Evolutionary conservation across 2,113 vertebrate genomes (phyloP).

Genomic region (Paratilapia polleni): DNA sequence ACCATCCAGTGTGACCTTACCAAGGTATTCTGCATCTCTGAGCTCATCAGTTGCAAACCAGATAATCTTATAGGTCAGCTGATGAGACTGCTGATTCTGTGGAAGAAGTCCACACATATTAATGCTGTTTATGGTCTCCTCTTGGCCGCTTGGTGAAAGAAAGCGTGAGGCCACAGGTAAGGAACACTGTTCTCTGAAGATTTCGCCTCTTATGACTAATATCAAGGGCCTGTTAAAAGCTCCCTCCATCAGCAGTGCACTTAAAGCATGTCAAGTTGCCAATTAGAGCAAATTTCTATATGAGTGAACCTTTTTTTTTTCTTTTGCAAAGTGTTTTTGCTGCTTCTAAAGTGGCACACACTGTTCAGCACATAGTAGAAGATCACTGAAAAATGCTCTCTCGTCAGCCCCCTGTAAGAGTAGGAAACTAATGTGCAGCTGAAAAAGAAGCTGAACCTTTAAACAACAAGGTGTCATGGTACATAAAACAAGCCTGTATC

Average conservation of each 20-base stretch:
- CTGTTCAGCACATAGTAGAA: not conserved
- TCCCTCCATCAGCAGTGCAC: not conserved
- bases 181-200: not conserved
- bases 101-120: too few relatives aligned
- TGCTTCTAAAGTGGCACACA: not conserved
- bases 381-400: not conserved
- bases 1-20: slow-evolving; percentile 22
- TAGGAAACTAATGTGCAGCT: too few relatives aligned
- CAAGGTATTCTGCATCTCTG: slow-evolving; percentile 6
- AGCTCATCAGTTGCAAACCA: slow-evolving; percentile 26
- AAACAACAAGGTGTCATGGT: too few relatives aligned
- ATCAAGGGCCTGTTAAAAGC: not conserved
- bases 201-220: not conserved
- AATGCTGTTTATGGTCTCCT: not conserved
- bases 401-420: not conserved
- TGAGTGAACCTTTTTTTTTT: not conserved
- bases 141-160: not conserved
- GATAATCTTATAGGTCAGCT: slow-evolving; percentile 32
- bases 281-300: not conserved
- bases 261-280: not conserved
- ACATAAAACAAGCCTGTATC: too few relatives aligned
- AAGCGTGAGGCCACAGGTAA: not conserved
- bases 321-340: not conserved
- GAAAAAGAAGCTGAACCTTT: too few relatives aligned
- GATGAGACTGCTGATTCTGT: slow-evolving; percentile 14